phyloP scores from a whole-genome alignment of 2,797 vertebrate species.

The Dryobates pubescens region DNA sequence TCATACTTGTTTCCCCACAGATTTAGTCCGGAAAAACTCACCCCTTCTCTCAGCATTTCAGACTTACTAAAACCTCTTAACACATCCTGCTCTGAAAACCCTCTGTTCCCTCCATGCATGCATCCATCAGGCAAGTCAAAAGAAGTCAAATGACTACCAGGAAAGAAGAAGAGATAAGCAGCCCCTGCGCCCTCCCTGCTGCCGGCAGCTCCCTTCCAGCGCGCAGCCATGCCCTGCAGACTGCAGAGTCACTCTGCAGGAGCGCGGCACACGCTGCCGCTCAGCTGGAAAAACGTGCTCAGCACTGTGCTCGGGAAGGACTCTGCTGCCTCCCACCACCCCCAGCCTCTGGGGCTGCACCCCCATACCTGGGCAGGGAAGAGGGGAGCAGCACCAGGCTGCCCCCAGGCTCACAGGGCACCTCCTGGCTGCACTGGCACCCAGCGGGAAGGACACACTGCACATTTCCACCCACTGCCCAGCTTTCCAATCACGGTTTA shows the following conservation, averaged over 20 bases:
- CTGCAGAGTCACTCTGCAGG: conserved; percentile 71
- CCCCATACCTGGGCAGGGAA: neutral
- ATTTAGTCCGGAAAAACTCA: neutral
- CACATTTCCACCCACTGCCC: neutral
- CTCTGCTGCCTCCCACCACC: neutral
- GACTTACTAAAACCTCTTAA: neutral
- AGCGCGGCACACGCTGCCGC: neutral
- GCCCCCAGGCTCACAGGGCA: neutral
- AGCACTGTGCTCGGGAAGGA: neutral
- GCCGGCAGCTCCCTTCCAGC: neutral
- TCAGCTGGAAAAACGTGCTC: conserved; percentile 40
- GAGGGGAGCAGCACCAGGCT: accelerated
- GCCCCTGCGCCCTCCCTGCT: neutral
- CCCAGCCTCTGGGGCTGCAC: neutral
- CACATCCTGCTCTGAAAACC: neutral
- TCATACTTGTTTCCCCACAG: conserved; percentile 9
- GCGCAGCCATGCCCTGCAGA: conserved; percentile 40
- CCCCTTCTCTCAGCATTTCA: neutral
- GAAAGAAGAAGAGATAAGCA: neutral
- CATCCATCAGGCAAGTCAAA: accelerated
- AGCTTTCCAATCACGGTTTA: neutral
- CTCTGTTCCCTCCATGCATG: accelerated
- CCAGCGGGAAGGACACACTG: neutral
- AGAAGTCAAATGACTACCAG: neutral
- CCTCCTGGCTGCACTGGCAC: accelerated